Evolutionary conservation across 2,797 vertebrate species (phyloP).

Genomic region (Huso huso): DNA sequence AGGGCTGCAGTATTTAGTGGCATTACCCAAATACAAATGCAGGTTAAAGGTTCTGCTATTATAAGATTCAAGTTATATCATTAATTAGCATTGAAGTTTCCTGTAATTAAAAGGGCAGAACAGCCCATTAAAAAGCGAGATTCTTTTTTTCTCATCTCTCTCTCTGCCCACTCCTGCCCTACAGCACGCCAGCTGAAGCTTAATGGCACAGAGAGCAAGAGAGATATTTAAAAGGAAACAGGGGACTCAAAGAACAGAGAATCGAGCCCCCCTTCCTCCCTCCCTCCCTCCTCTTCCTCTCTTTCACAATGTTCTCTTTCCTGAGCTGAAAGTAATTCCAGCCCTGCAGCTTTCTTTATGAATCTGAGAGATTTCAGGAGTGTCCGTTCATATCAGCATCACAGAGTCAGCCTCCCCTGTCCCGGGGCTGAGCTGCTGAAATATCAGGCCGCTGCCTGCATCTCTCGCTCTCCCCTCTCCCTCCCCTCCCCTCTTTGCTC

Average conservation of each 20-base stretch:
- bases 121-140: too few relatives aligned
- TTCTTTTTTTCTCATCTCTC: background rate
- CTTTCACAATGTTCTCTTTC: constrained; percentile 42
- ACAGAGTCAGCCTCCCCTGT: constrained; percentile 33
- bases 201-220: background rate
- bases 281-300: constrained; percentile 26
- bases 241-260: background rate
- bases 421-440: constrained; percentile 24
- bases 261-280: constrained; percentile 18
- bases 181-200: background rate
- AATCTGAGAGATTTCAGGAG: constrained; percentile 32
- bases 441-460: background rate
- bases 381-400: constrained; percentile 55
- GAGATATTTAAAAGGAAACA: background rate
- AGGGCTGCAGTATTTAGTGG: too few relatives aligned
- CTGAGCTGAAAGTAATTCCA: constrained; percentile 50
- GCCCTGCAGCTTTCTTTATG: constrained; percentile 41
- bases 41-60: background rate
- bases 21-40: too few relatives aligned
- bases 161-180: background rate
- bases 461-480: background rate
- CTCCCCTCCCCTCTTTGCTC: constrained; percentile 8
- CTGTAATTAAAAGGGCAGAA: background rate
- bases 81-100: background rate
- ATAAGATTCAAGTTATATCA: background rate